Base-by-base conservation (phyloP, 1,140 invertebrate genomes). In the Aphidius gifuensis region DNA sequence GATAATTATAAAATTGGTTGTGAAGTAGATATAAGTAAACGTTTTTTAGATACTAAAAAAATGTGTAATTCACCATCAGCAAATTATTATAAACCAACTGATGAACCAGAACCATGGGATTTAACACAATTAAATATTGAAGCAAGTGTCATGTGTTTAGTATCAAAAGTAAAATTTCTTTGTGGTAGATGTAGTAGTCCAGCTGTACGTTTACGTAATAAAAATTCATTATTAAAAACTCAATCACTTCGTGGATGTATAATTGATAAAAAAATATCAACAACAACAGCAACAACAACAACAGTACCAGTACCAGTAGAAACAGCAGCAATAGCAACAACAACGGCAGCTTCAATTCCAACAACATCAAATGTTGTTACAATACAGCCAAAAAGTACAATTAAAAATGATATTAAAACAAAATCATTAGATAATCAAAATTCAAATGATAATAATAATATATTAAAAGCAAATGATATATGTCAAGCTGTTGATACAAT, bases 41-140 rank as follows among this genome's bases (percentile, higher is more conserved):
- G 78, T 23, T 91, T 90, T 69, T 71, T 91, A 23, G 90, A 92
- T 66, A 89, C 88, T 5, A 87, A 88, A 64, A 85, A 83, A 11
- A 90, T 90, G 88, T 89, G 86, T 66, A 87, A 85, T 66, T 90
- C 88, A 6, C 89, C 90, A 0, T 90, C 89, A 23, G 89, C 89
- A 0, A 91, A 91, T 78, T 91, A 91, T 74, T 92, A 92, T 71
- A 87, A 90, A 63, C 89, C 90, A 1, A 90, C 88, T 0, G 90
- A 92, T 70, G 91, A 93, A 71, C 90, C 90, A 1, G 92, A 95
- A 74, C 92, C 92, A 0, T 91, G 91, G 86, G 93, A 95, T 75
- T 82, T 96, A 48, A 94, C 91, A 0, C 88, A 93, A 68, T 73
- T 95, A 11, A 96, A 96, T 71, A 92, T 94, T 40, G 92, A 95